A percentile compares a stretch with the other conserved stretches of the same genome.
These are phyloP conservation scores for Tribolium freemani DNA, from an alignment of 2,888 invertebrate genomes.

Conservation along the genomic window DNA sequence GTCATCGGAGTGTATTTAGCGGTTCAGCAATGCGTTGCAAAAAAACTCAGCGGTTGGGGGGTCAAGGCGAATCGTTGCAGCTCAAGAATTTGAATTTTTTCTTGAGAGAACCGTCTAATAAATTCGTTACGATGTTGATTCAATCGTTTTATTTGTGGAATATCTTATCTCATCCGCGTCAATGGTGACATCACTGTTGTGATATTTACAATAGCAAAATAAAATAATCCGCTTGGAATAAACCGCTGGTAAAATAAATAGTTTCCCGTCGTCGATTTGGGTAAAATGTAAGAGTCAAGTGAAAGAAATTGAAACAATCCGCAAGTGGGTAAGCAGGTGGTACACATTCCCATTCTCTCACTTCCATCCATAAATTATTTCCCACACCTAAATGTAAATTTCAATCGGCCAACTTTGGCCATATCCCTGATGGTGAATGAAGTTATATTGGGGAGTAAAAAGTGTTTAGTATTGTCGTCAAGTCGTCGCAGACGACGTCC, in stretches of 20 bases:
- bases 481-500: slow-evolving; percentile 1
- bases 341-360: slow-evolving; percentile 39
- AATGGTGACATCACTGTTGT: slow-evolving; percentile 2
- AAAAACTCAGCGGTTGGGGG: background rate
- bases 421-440: background rate
- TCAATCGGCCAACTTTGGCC: background rate
- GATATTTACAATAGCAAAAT: background rate
- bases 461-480: background rate
- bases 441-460: background rate
- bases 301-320: slow-evolving; percentile 35
- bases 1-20: background rate
- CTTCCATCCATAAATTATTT: slow-evolving; percentile 35
- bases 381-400: slow-evolving; percentile 22
- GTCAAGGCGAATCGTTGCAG: background rate
- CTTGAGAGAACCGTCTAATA: background rate
- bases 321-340: slow-evolving; percentile 43
- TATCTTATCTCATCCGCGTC: slow-evolving; percentile 21
- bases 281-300: slow-evolving; percentile 34
- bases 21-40: background rate
- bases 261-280: slow-evolving; percentile 9
- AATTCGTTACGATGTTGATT: background rate
- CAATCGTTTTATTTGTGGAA: background rate
- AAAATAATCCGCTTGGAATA: no score
- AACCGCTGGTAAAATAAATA: no score
- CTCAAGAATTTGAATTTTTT: background rate